A percentile compares a stretch with the other conserved stretches of the same genome.
Conservation (phyloP, 2,113 vertebrate genomes). For the Illadopsis cleaveri region DNA sequence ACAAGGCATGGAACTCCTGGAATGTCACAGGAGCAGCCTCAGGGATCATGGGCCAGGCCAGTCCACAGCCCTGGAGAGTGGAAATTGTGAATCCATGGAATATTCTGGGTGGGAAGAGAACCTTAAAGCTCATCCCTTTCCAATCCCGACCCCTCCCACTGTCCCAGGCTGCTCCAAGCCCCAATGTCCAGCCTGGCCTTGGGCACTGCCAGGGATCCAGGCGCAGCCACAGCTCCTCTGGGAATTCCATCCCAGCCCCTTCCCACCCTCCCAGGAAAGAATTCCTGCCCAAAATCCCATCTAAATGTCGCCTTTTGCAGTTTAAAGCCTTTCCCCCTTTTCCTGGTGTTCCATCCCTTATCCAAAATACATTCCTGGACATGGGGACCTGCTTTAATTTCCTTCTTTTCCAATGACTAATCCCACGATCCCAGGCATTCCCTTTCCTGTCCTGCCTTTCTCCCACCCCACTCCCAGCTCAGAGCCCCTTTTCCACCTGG, state of each 20-base stretch:
- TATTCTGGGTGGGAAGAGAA: neutral
- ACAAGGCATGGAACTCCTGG: accelerated
- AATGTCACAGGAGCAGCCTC: neutral
- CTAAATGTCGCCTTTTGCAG: accelerated
- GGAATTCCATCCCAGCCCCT: too few relatives aligned
- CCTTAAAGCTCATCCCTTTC: neutral
- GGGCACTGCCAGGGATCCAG: neutral
- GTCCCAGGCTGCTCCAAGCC: neutral
- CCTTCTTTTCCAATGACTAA: neutral
- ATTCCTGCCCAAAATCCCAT: too few relatives aligned
- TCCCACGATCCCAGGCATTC: accelerated
- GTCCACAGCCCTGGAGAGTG: neutral
- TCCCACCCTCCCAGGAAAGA: too few relatives aligned
- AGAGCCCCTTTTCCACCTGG: neutral
- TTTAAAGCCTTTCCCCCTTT: neutral
- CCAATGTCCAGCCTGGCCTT: neutral
- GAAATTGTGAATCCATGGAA: neutral
- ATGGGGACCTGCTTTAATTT: neutral
- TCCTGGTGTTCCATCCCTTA: neutral
- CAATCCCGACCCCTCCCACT: accelerated
- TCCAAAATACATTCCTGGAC: neutral
- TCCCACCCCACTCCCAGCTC: accelerated
- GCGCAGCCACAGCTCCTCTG: neutral
- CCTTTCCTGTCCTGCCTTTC: neutral
- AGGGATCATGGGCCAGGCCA: neutral